Base-by-base conservation (phyloP, 2,888 invertebrate genomes). In the Autographa pulchrina region DNA sequence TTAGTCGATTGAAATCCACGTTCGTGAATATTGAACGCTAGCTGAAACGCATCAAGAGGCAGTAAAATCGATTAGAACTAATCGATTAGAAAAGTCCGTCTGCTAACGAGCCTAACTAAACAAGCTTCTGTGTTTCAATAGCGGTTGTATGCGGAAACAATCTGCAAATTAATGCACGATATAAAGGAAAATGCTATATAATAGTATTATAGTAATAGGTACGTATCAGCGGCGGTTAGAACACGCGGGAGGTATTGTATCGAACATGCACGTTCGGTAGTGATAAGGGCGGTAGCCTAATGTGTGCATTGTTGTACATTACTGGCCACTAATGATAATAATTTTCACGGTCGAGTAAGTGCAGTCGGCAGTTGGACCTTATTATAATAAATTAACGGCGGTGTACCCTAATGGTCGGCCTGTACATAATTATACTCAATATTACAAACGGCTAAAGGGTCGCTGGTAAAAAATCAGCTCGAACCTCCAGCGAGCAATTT, bases 361-460 rank as follows among this genome's bases (percentile, higher is more conserved):
- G 85, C 90, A 87, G 90, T 87, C 91, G 93, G 90, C 94, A 92
- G 94, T 94, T 94, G 94, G 92, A 89, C 91, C 93, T 93, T 93
- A 94, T 94, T 94, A 94, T 91, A 94, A 94, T 94, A 93, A 94
- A 94, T 93, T 93, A 94, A 94, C 91, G 91, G 89, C 90, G 90
- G 90, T 86, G 88, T 84, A 87, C 90, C 91, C 91, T 93, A 94
- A 94, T 94, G 92, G 93, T 85, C 85, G 88, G 89, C 85, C 88
- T 89, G 89, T 86, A 86, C 88, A 85, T 94, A 94, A 93, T 93
- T 94, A 92, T 87, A 88, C 86, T 85, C 87, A 87, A 90, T 90
- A 91, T 91, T 90, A 90, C 90, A 91, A 92, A 90, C 89, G 88
- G 89, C 81, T 89, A 89, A 90, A 90, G 92, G 91, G 90, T 88